These are phyloP conservation scores for Chanos chanos DNA, from an alignment of 2,797 vertebrate species.

Conservation along the genomic window DNA sequence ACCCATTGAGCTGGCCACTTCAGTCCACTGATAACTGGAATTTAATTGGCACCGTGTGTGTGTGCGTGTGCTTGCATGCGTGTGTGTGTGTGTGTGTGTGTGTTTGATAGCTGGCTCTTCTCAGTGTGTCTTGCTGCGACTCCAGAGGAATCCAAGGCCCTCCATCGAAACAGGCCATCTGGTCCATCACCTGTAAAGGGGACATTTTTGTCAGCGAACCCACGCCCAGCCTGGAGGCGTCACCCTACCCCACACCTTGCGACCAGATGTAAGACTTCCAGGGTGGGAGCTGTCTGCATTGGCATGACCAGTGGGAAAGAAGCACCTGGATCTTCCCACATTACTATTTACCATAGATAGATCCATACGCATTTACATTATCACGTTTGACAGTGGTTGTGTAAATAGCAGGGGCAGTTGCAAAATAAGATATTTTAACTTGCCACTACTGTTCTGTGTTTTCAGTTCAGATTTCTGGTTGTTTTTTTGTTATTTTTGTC, in stretches of 20 bases:
- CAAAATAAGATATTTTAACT: too few species aligned
- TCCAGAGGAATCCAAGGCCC: constrained; percentile 82
- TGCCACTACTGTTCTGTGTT: too few species aligned
- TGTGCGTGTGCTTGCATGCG: not conserved
- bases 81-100: constrained; percentile 2
- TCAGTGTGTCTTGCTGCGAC: constrained; percentile 88
- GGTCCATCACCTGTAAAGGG: constrained; percentile 96
- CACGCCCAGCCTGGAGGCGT: constrained; percentile 75
- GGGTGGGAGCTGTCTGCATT: too few species aligned
- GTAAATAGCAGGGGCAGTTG: too few species aligned
- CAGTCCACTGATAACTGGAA: too few species aligned
- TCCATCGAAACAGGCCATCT: constrained; percentile 89
- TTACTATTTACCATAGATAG: not conserved
- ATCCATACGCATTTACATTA: too few species aligned
- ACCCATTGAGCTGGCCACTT: too few species aligned
- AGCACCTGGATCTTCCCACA: too few species aligned
- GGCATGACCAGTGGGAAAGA: too few species aligned
- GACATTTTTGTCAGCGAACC: constrained; percentile 96
- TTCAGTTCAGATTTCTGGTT: too few species aligned
- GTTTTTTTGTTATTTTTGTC: not conserved
- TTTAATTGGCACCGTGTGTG: not conserved
- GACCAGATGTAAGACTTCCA: constrained; percentile 86
- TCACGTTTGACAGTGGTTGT: too few species aligned
- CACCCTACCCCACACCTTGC: constrained; percentile 76
- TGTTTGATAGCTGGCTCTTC: constrained; percentile 77